Evolutionary conservation across 2,113 vertebrate genomes (phyloP), one percentile per base, ranked within the genome.

Genomic region (Orientallactaga bullata): DNA sequence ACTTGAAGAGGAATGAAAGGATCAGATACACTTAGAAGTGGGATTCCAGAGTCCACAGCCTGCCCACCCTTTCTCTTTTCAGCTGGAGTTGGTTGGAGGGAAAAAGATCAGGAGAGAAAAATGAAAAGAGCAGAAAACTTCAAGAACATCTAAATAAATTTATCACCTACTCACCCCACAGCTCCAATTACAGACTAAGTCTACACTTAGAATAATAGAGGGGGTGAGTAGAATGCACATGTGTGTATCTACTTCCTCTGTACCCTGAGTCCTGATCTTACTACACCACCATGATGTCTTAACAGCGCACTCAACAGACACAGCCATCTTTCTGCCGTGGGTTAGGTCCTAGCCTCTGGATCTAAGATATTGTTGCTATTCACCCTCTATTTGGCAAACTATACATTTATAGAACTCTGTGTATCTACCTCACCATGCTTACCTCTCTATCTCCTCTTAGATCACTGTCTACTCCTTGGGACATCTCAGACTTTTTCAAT

Each of bases 11-110:
- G 98, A 96, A 98, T 95, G 97, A 99, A 99, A 97, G 99, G 98
- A 97, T 99, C 99, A 93, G 99, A 98, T 74, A 99, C 98, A 30
- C 96, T 98, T 96, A 99, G 97, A 88, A 99, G 98, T 7, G 98
- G 96, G 89, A 98, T 97, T 97, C 97, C 98, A 60, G 98, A 94
- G 89, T 99, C 99, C 97, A 98, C 79, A 92, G 97, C 95, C 97
- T 98, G 94, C 92, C 98, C 98, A 94, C 98, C 98, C 98, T 98
- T 98, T 60, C 98, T 96, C 97, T 98, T 98, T 93, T 99, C 98
- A 97, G 97, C 98, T 99, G 97, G 83, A 95, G 13, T 73, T 88
- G 95, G 95, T 93, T 93, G 65, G 82, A 95, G 77, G 90, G 51
- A 84, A 97, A 65, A 83, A 93, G 93, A 42, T 92, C 51, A 94